These are phyloP conservation scores for Eulemur macaco DNA, from an alignment of 2,113 vertebrate species.

Conservation along the genomic window DNA sequence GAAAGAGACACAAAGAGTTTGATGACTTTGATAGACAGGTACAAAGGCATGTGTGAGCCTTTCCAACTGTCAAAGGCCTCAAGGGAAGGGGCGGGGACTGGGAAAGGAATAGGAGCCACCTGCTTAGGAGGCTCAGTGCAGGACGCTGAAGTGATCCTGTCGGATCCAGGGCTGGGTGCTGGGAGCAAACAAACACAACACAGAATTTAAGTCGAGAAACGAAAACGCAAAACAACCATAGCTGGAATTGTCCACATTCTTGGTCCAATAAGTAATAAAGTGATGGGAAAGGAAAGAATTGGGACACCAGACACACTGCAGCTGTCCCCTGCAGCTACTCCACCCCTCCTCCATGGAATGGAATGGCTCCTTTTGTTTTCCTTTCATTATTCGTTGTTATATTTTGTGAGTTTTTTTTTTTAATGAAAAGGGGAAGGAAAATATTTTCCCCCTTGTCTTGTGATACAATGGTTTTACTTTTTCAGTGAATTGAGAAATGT, in stretches of 20 bases:
- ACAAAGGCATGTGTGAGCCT: not conserved
- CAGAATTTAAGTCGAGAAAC: conserved; percentile 69
- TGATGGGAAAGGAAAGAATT: conserved; percentile 68
- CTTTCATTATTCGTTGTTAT: conserved; percentile 83
- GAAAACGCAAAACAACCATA: conserved; percentile 58
- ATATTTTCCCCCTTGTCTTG: conserved; percentile 51
- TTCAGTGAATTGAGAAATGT: conserved; percentile 51
- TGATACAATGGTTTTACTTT: conserved; percentile 50
- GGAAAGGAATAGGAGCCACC: not conserved
- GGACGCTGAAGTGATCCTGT: not conserved
- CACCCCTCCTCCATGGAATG: conserved; percentile 74
- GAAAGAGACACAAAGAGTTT: not conserved
- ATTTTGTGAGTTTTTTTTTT: conserved; percentile 20
- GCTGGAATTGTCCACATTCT: conserved; percentile 79
- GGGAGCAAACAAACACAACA: not conserved
- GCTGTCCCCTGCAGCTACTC: conserved; percentile 73
- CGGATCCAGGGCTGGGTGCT: not conserved
- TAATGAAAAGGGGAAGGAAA: conserved; percentile 64
- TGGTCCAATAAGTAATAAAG: conserved; percentile 72
- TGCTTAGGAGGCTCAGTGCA: not conserved
- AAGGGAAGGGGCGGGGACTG: not conserved
- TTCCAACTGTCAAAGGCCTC: not conserved
- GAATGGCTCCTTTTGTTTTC: conserved; percentile 80
- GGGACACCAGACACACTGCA: conserved; percentile 73
- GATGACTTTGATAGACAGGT: not conserved